A percentile compares a stretch with the other conserved stretches of the same genome.
Evolutionary conservation across 35 echinoderm and acorn worm genomes (phyloP).

Genomic region (Lytechinus pictus): DNA sequence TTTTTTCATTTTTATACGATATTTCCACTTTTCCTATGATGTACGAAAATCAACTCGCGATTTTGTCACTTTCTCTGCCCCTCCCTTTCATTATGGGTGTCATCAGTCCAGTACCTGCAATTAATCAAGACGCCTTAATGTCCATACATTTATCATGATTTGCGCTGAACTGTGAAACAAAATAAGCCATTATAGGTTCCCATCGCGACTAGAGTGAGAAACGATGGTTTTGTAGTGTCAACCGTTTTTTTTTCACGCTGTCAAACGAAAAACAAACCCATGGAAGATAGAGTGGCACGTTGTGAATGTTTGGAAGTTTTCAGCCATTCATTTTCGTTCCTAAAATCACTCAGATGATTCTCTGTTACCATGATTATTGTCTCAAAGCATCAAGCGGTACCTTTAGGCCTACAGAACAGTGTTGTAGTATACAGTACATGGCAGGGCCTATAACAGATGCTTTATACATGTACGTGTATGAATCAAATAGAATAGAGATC

Average conservation of each 20-base stretch:
- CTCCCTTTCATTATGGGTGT: neutral
- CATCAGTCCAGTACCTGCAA: neutral
- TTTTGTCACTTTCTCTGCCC: neutral
- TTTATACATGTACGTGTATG: neutral
- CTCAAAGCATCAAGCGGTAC: no score
- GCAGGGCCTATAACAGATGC: neutral
- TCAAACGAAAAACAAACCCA: neutral
- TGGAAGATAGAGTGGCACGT: neutral
- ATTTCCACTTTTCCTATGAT: no score
- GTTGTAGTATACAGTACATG: no score
- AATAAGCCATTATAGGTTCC: neutral
- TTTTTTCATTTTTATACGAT: no score
- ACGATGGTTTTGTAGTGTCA: neutral
- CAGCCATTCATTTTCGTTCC: neutral
- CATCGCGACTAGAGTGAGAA: neutral
- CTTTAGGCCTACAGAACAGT: no score
- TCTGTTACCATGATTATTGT: neutral
- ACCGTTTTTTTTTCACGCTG: neutral
- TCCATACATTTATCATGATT: conserved; percentile 33
- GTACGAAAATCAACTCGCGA: no score
- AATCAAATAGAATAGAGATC: neutral
- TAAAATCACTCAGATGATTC: neutral
- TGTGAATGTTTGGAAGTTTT: neutral
- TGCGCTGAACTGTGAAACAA: neutral
- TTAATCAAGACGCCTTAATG: neutral